Evolutionary conservation across 1,140 invertebrate species (phyloP).

Genomic region (Nilaparvata lugens): DNA sequence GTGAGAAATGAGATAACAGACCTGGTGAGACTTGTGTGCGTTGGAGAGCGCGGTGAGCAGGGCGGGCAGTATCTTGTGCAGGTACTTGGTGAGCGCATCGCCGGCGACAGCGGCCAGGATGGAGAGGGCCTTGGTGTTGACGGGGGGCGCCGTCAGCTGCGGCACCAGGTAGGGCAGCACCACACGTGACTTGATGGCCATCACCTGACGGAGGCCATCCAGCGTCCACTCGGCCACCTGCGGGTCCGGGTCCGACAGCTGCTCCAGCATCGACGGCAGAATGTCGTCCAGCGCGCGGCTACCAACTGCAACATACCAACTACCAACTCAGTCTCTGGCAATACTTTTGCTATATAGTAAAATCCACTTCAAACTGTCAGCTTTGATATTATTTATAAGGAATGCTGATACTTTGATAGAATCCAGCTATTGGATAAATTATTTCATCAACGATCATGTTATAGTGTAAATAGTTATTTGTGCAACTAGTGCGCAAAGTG

Average conservation of each 20-base stretch:
- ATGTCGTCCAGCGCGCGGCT: constrained; percentile 95
- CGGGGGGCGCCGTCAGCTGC: constrained; percentile 75
- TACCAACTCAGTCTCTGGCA: no score
- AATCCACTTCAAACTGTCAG: no score
- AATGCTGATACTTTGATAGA: no score
- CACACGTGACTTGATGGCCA: constrained; percentile 91
- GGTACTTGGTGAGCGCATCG: constrained; percentile 83
- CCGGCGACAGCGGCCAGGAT: constrained; percentile 87
- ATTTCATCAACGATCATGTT: no score
- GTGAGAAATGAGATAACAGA: constrained; percentile 46
- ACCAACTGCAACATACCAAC: constrained; percentile 50
- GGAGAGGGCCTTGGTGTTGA: constrained; percentile 89
- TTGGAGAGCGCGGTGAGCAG: constrained; percentile 69
- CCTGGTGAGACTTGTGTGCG: constrained; percentile 54
- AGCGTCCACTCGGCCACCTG: constrained; percentile 73
- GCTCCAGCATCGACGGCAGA: constrained; percentile 77
- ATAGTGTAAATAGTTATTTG: no score
- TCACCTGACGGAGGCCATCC: constrained; percentile 91
- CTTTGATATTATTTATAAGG: no score
- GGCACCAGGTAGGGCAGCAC: constrained; percentile 94
- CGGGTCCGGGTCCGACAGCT: constrained; percentile 67
- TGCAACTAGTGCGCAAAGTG: no score
- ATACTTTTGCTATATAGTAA: no score
- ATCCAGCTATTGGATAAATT: no score
- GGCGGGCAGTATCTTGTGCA: constrained; percentile 85